Evolutionary conservation across 2,797 vertebrate genomes (phyloP).

Genomic region (Allobates femoralis): DNA sequence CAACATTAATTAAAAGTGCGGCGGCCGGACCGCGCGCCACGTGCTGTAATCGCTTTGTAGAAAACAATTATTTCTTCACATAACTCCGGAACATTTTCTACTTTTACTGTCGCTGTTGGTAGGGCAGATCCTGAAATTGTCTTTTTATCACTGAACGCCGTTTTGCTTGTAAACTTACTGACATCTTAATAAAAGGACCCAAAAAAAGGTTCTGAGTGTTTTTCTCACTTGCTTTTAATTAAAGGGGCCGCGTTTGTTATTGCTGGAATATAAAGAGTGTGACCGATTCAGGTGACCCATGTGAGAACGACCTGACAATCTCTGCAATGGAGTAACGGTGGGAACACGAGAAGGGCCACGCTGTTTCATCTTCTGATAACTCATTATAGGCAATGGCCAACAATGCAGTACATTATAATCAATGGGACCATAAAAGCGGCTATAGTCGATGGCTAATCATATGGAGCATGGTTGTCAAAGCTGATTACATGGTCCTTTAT

Average conservation of each 20-base stretch:
- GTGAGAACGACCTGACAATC: neutral
- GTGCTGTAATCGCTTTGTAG: conserved; percentile 40
- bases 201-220: neutral
- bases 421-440: neutral
- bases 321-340: neutral
- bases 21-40: neutral
- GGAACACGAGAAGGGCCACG: too few relatives aligned
- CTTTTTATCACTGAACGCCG: conserved; percentile 8
- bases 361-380: neutral
- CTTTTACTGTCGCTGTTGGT: conserved; percentile 8
- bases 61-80: conserved; percentile 57
- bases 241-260: neutral
- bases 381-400: neutral
- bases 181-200: neutral
- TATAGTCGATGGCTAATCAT: neutral
- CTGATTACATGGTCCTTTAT: neutral
- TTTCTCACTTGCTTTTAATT: neutral
- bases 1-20: conserved; percentile 55
- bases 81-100: conserved; percentile 40
- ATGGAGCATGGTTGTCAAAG: neutral
- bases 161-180: neutral
- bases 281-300: too few relatives aligned
- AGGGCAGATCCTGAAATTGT: neutral
- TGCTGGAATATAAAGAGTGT: neutral
- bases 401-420: neutral